Conservation (phyloP, 2,888 invertebrate genomes). For the Epiblema foenella region DNA sequence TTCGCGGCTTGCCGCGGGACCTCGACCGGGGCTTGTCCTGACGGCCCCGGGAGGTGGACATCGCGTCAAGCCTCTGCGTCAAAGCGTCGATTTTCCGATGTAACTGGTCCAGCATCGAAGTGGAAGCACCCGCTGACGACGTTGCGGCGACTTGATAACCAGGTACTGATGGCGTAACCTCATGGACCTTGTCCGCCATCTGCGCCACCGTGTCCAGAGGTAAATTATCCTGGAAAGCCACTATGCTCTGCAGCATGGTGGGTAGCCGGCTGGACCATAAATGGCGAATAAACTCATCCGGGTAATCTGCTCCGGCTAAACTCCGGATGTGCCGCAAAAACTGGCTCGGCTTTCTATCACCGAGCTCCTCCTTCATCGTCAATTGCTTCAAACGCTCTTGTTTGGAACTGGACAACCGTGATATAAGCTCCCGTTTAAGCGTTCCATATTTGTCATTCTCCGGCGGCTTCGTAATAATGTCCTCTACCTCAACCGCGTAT, state of each 20-base stretch:
- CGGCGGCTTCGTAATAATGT: too few relatives aligned
- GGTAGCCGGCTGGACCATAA: constrained; percentile 9
- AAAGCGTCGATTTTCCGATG: constrained; percentile 13
- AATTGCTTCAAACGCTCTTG: too few relatives aligned
- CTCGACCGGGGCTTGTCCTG: constrained; percentile 15
- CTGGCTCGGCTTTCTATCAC: too few relatives aligned
- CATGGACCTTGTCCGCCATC: too few relatives aligned
- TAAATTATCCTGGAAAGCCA: constrained; percentile 13
- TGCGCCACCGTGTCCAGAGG: constrained; percentile 1
- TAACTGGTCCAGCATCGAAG: neutral
- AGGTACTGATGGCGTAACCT: neutral
- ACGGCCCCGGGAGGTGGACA: constrained; percentile 24
- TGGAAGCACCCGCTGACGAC: neutral
- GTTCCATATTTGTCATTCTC: too few relatives aligned
- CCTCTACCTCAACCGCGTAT: too few relatives aligned
- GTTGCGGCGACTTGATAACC: neutral
- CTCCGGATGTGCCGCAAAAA: neutral
- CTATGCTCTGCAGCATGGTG: constrained; percentile 1
- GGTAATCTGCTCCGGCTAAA: constrained; percentile 15
- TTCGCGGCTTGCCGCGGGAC: constrained; percentile 24
- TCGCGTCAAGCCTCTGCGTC: constrained; percentile 22
- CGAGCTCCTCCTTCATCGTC: too few relatives aligned
- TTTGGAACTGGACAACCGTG: too few relatives aligned
- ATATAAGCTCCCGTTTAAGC: too few relatives aligned
- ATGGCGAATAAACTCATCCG: constrained; percentile 13